phyloP scores from a whole-genome alignment of 2,113 vertebrate genomes.

The Orycteropus afer region DNA sequence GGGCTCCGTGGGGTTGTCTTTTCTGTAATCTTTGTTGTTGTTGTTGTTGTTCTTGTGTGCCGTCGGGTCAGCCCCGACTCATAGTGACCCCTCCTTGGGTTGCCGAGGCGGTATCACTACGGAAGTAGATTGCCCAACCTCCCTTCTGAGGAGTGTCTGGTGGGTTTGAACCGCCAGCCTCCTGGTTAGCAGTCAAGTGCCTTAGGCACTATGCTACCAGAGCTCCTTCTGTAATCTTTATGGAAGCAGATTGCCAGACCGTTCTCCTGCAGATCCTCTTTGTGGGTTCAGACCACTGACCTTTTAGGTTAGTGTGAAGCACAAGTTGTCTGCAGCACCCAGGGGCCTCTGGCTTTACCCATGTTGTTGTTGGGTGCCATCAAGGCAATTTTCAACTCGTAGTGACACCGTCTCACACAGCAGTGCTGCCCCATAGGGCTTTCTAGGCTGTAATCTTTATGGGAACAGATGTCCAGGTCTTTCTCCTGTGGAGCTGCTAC shows the following conservation, averaged over 20 bases:
- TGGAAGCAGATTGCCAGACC: background rate
- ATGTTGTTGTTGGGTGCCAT: background rate
- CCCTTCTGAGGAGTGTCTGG: too few species aligned
- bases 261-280: background rate
- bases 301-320: background rate
- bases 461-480: too few species aligned
- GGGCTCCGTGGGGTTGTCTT: background rate
- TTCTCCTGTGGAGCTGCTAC: too few species aligned
- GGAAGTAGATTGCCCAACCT: background rate
- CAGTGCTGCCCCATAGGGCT: background rate
- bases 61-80: too few species aligned
- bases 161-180: too few species aligned
- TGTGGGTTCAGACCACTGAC: background rate
- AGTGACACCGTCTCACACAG: background rate
- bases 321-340: background rate
- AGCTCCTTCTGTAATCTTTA: background rate
- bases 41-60: too few species aligned
- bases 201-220: too few species aligned
- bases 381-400: background rate
- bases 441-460: background rate
- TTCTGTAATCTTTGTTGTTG: too few species aligned
- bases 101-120: background rate
- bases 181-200: too few species aligned
- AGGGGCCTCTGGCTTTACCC: background rate
- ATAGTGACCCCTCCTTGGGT: too few species aligned